A percentile compares a stretch with the other conserved stretches of the same genome.
Evolutionary conservation across 2,113 vertebrate species (phyloP).

Genomic region (Pelmatolapia mariae): DNA sequence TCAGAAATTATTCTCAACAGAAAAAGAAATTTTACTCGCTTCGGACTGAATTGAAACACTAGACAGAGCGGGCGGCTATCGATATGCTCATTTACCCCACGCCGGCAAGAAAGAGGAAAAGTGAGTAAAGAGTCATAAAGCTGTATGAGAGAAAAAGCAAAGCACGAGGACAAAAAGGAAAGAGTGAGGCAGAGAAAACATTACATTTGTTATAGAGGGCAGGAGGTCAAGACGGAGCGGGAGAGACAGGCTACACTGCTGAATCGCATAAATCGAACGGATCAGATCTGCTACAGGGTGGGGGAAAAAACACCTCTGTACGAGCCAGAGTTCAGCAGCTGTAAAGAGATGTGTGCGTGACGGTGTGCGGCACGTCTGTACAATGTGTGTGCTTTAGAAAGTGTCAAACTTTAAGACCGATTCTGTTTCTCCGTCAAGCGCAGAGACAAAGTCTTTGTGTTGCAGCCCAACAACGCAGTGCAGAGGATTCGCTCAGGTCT

Average conservation of each 20-base stretch:
- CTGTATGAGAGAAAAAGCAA: neutral
- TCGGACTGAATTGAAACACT: neutral
- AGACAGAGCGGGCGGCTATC: conserved; percentile 7
- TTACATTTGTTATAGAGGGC: neutral
- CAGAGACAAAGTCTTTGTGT: neutral
- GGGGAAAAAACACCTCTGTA: neutral
- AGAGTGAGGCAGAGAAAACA: neutral
- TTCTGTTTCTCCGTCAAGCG: neutral
- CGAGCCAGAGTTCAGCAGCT: neutral
- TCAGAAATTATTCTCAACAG: conserved; percentile 30
- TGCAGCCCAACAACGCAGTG: neutral
- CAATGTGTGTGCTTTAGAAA: neutral
- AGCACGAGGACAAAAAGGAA: neutral
- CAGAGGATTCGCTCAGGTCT: neutral
- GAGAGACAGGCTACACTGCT: neutral
- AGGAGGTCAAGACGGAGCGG: neutral
- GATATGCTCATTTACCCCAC: conserved; percentile 26
- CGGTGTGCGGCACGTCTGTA: neutral
- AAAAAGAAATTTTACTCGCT: neutral
- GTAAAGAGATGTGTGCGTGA: neutral
- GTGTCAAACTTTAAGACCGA: neutral
- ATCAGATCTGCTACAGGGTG: conserved; percentile 16
- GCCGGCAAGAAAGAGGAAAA: neutral
- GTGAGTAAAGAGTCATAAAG: neutral
- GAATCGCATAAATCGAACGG: conserved; percentile 26